Base-by-base conservation (phyloP, 2,888 invertebrate genomes). In the Orchesellides sinensis region DNA sequence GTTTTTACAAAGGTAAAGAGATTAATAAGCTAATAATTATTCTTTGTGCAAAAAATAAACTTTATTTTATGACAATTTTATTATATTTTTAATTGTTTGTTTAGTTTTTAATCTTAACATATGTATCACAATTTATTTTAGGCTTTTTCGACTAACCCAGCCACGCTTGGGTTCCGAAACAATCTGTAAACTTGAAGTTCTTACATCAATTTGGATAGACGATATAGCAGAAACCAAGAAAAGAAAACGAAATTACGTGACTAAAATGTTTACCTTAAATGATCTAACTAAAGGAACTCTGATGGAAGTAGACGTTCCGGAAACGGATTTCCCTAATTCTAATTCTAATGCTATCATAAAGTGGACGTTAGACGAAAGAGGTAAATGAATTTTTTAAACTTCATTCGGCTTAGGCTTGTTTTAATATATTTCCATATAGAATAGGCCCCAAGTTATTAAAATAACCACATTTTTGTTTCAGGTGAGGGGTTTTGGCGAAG, bases 401-500 rank as follows among this genome's bases (percentile, higher is more conserved):
- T n/a, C n/a, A n/a, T n/a, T n/a, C n/a, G n/a, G n/a, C n/a, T n/a
- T n/a, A n/a, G n/a, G n/a, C n/a, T n/a, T n/a, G n/a, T n/a, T n/a
- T 17, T 61, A 35, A 21, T 59, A 29, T 29, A 23, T 54, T 21
- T 6, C 21, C 6, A 54, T 54, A 19, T 23, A 49, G 4, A 49
- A 49, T 49, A n/a, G n/a, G n/a, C n/a, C n/a, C n/a, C n/a, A n/a
- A n/a, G n/a, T n/a, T n/a, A n/a, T n/a, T 8, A 49, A 49, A 6
- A 49, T n/a, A n/a, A 10, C 14, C 8, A 19, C 8, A 23, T 68
- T 68, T 66, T 40, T 6, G 10, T 32, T 61, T 21, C 23, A 84
- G 83, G 73, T 63, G 73, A 80, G 29, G 66, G 75, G 14, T 86
- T 82, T 49, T 86, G 86, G 86, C 25, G 83, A 8, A 83, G 68